phyloP scores from a whole-genome alignment of 1,140 invertebrate species.

The Drosophila navojoa region DNA sequence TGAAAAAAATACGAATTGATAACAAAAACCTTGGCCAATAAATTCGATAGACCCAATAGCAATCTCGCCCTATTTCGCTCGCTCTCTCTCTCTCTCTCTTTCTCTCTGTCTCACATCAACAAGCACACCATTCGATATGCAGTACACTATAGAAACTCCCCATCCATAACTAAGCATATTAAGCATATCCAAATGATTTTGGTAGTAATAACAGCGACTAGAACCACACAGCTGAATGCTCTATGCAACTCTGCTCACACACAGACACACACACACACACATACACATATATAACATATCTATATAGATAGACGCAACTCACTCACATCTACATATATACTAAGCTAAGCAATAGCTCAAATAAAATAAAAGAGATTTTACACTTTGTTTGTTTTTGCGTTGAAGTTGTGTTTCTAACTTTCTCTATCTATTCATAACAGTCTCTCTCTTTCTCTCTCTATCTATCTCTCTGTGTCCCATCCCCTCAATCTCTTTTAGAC shows the following conservation, averaged over 20 bases:
- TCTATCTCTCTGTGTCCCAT: not conserved
- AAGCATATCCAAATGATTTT: constrained; percentile 24
- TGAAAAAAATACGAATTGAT: constrained; percentile 25
- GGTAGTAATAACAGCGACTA: constrained; percentile 32
- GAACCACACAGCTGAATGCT: constrained; percentile 35
- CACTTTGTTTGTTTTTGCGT: constrained; percentile 48
- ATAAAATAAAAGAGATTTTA: constrained; percentile 23
- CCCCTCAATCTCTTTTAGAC: not conserved
- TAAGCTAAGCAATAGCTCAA: constrained; percentile 19
- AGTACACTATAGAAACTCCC: constrained; percentile 16
- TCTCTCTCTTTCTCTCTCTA: not conserved
- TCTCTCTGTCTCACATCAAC: constrained; percentile 12
- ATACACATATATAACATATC: constrained; percentile 8
- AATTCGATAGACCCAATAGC: constrained; percentile 38
- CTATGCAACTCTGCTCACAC: constrained; percentile 35
- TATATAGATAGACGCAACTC: constrained; percentile 2
- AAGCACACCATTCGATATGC: constrained; percentile 29
- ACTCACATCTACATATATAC: constrained; percentile 14
- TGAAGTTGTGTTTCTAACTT: constrained; percentile 37
- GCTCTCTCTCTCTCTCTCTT: constrained; percentile 7
- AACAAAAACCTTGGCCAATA: constrained; percentile 33
- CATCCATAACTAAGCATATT: constrained; percentile 12
- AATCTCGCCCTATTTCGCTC: not conserved
- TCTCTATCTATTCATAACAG: constrained; percentile 9
- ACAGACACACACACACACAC: constrained; percentile 20